A percentile compares a stretch with the other conserved stretches of the same genome.
These are phyloP conservation scores for Steromphala cineraria DNA, from an alignment of 2,888 invertebrate genomes.

Conservation along the genomic window DNA sequence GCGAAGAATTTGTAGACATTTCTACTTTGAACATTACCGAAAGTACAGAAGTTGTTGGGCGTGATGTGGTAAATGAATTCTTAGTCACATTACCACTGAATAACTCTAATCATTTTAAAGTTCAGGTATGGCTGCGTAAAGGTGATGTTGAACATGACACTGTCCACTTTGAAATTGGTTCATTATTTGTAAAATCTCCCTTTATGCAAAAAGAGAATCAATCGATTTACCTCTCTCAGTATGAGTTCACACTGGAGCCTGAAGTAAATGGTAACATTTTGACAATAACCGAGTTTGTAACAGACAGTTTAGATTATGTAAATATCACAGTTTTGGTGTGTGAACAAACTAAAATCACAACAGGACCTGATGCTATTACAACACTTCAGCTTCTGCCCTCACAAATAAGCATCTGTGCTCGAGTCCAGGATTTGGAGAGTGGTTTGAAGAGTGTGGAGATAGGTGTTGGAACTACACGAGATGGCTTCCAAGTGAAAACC, in stretches of 20 bases:
- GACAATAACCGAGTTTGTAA: neutral
- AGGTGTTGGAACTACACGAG: conserved; percentile 14
- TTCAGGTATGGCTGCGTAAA: neutral
- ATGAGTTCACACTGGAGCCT: neutral
- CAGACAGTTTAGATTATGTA: neutral
- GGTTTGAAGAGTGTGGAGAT: neutral
- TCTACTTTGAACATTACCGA: neutral
- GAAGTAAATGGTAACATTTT: neutral
- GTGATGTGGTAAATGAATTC: neutral
- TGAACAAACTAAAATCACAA: neutral
- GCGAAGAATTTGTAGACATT: neutral
- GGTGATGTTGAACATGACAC: neutral
- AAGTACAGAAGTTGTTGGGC: neutral
- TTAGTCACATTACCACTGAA: neutral
- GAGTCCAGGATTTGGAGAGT: neutral
- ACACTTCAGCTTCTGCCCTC: neutral
- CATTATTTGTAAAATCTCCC: neutral
- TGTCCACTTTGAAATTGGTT: neutral
- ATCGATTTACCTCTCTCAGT: neutral
- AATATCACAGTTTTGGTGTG: neutral
- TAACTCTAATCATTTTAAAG: neutral
- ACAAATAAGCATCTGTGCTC: neutral
- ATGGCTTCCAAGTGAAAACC: conserved; percentile 1
- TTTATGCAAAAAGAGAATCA: neutral
- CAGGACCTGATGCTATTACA: neutral